Base-by-base conservation (phyloP, 2,888 invertebrate genomes). In the Polymixis flavicincta region DNA sequence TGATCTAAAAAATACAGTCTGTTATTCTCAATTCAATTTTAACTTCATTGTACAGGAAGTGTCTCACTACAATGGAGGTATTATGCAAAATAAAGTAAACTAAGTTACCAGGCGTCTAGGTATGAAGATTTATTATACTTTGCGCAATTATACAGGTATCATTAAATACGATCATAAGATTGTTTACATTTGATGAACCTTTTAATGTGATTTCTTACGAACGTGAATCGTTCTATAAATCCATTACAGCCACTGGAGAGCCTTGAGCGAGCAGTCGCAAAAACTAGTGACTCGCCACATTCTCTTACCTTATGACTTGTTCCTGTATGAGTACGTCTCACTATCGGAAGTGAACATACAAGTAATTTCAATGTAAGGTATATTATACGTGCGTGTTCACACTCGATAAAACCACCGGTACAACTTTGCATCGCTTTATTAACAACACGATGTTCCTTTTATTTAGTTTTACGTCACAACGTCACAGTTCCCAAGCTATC, bases 401-500 rank as follows among this genome's bases (percentile, higher is more conserved):
- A 61, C 32, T 45, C 45, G 19, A 77, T 48, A 83, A 70, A 74
- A 76, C 69, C 55, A 52, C 50, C 65, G 72, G 74, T 67, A 84
- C 76, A 79, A 78, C 42, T 87, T 87, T 82, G 84, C 81, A 83
- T 81, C 76, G 83, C 85, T 79, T 79, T 78, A 82, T 73, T 67
- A 83, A 76, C 70, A 72, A 59, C 71, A 68, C 25, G 64, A 69
- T 82, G 76, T 78, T 84, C 80, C 76, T 84, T 84, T 85, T 84
- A 85, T 85, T 84, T 80, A 61, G 74, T 72, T 89, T 95, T 95
- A 92, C 92, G 93, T 89, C 95, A 95, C 88, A 65, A 85, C 87
- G 94, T 90, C 92, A 94, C 93, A 92, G 92, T 96, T 96, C 95
- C 92, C 96, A 96, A 91, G 93, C 91, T 82, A 92, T 91, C 92